Percentiles rank a stretch among this genome's conserved stretches.
Conservation (phyloP, 2,113 vertebrate genomes). For the Phainopepla nitens region DNA sequence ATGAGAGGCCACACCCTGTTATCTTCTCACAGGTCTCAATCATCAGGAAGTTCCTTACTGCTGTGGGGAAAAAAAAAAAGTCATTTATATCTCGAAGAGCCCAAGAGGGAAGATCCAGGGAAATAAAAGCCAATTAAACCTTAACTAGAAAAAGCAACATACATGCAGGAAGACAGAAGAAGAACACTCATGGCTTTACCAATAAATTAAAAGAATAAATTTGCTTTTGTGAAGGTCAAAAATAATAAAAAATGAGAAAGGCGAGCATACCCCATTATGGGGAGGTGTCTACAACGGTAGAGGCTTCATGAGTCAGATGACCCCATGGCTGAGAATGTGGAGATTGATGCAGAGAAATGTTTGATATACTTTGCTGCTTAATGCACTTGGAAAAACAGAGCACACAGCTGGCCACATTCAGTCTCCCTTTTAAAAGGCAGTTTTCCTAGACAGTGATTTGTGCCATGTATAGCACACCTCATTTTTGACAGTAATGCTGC, state of each 20-base stretch:
- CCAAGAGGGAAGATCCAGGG: neutral
- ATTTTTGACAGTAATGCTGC: neutral
- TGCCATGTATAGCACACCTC: neutral
- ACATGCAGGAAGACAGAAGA: neutral
- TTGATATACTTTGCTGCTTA: neutral
- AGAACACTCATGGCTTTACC: neutral
- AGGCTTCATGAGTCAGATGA: neutral
- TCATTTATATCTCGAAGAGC: neutral
- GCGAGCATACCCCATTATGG: neutral
- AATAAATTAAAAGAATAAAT: neutral
- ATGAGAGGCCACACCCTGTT: neutral
- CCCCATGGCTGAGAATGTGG: neutral
- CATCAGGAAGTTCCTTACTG: neutral
- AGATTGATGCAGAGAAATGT: neutral
- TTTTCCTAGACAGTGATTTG: neutral
- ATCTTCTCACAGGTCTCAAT: neutral
- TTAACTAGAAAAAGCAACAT: neutral
- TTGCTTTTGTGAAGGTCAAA: neutral
- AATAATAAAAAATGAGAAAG: neutral
- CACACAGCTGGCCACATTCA: neutral
- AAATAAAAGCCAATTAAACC: neutral
- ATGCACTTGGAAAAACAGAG: neutral
- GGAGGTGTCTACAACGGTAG: neutral
- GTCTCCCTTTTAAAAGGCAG: neutral
- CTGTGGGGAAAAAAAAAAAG: neutral